These are phyloP conservation scores for Lethrus apterus DNA, from an alignment of 1,140 invertebrate genomes.

Conservation along the genomic window DNA sequence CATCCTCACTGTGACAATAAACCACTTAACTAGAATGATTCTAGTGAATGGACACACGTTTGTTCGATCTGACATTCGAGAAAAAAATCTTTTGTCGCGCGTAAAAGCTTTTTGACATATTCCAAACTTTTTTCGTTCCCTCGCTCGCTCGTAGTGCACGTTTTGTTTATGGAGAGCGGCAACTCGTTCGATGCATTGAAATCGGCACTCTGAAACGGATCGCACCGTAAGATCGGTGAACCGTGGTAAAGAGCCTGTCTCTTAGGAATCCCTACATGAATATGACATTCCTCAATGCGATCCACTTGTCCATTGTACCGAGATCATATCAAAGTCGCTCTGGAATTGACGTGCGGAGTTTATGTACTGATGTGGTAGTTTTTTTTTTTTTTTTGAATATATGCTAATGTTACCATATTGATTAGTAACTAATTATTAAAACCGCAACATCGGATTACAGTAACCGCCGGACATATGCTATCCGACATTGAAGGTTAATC, in stretches of 20 bases:
- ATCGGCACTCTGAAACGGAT: no score
- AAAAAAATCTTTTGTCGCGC: conserved; percentile 38
- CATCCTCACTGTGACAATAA: conserved; percentile 37
- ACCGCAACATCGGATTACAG: conserved; percentile 1
- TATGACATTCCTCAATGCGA: conserved; percentile 7
- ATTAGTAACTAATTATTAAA: neutral
- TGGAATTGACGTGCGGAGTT: neutral
- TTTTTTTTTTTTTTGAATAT: no score
- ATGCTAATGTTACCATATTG: neutral
- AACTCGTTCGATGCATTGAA: conserved; percentile 34
- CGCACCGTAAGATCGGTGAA: no score
- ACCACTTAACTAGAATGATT: conserved; percentile 40
- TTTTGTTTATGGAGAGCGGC: conserved; percentile 33
- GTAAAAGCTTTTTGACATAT: conserved; percentile 41
- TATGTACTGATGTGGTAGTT: no score
- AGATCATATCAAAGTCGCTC: neutral
- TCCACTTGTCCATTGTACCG: conserved; percentile 4
- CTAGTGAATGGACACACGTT: conserved; percentile 39
- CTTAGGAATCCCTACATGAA: no score
- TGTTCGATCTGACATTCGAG: conserved; percentile 34
- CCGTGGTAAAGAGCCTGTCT: no score
- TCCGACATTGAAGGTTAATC: no score
- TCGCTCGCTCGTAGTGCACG: conserved; percentile 22
- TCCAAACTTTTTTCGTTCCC: conserved; percentile 32
- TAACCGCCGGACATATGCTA: neutral